A percentile compares a stretch with the other conserved stretches of the same genome.
Evolutionary conservation across 2,113 vertebrate genomes (phyloP).

Genomic region (Henicopernis longicauda): DNA sequence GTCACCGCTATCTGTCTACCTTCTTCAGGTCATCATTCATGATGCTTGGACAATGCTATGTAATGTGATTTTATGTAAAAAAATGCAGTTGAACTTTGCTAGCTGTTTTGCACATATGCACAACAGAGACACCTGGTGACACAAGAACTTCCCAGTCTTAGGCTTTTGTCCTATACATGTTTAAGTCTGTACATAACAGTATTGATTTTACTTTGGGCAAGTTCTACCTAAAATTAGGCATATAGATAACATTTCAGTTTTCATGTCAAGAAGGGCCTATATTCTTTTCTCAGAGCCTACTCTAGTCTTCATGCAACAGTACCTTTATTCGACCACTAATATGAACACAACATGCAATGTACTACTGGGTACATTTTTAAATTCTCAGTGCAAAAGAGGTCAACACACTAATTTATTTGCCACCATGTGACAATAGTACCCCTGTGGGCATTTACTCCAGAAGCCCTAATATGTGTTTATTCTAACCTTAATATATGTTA

Average conservation of each 20-base stretch:
- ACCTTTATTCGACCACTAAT: not conserved
- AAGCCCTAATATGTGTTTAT: not conserved
- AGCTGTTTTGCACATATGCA: not conserved
- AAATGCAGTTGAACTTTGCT: not conserved
- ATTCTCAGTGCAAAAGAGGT: not conserved
- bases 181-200: not conserved
- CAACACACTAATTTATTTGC: not conserved
- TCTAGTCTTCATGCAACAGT: not conserved
- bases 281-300: not conserved
- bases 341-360: not conserved
- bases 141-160: not conserved
- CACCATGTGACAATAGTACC: not conserved
- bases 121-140: not conserved
- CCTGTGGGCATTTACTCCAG: not conserved
- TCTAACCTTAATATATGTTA: not conserved
- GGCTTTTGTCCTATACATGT: not conserved
- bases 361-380: not conserved
- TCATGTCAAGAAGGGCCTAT: not conserved
- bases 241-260: not conserved
- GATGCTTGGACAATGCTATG: not conserved
- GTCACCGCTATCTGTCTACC: rapidly evolving
- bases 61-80: not conserved
- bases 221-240: not conserved
- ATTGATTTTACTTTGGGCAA: not conserved
- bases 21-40: not conserved